Evolutionary conservation across 2,888 invertebrate genomes (phyloP).

Genomic region (Serrognathus titanus): DNA sequence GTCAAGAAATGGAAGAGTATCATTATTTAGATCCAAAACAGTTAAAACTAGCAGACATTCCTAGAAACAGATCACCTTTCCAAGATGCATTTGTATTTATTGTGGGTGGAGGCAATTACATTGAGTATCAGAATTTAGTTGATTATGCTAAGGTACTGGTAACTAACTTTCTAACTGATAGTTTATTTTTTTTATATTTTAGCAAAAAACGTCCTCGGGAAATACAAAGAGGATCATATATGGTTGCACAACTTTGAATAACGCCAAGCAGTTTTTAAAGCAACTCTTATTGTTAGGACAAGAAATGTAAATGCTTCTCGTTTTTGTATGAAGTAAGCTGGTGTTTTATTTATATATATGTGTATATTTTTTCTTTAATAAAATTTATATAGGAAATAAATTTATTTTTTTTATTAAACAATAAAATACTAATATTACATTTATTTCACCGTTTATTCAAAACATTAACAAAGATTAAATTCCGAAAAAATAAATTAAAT

Average conservation of each 20-base stretch:
- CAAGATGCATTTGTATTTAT: conserved; percentile 88
- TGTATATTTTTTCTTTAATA: not conserved
- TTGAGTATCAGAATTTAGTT: conserved; percentile 97
- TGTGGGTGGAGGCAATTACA: conserved; percentile 95
- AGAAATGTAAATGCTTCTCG: conserved; percentile 51
- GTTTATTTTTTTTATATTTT: conserved; percentile 36
- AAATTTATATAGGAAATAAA: not conserved
- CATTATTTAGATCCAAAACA: conserved; percentile 95
- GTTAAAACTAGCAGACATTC: conserved; percentile 66
- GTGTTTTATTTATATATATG: not conserved
- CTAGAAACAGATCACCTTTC: conserved; percentile 68
- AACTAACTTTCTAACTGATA: not conserved
- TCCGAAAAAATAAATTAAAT: no score
- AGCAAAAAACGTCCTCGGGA: conserved; percentile 72
- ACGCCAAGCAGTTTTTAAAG: conserved; percentile 90
- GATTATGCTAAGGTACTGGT: conserved; percentile 80
- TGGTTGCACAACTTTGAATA: conserved; percentile 91
- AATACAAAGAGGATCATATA: conserved; percentile 82
- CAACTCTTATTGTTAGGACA: conserved; percentile 80
- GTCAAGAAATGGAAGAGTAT: conserved; percentile 80
- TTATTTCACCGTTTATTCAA: no score
- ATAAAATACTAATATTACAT: no score
- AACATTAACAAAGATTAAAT: no score
- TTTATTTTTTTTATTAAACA: not conserved
- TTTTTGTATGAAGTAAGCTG: not conserved